These are phyloP conservation scores for Conus ventricosus DNA, from an alignment of 1,140 invertebrate genomes.

Conservation along the genomic window DNA sequence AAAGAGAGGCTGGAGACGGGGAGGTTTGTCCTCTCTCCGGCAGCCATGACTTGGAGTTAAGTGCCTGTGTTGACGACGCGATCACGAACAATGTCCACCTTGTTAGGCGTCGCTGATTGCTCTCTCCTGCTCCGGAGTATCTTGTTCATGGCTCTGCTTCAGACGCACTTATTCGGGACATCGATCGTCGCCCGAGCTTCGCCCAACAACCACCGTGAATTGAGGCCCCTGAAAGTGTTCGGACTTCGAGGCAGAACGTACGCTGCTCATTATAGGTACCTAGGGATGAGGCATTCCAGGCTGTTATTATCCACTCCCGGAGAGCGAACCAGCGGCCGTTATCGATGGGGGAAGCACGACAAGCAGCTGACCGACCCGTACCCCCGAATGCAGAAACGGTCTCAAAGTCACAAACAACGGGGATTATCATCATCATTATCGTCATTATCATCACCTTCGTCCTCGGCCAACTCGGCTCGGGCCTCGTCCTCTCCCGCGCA, in stretches of 20 bases:
- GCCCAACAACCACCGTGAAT: neutral
- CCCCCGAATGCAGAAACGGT: neutral
- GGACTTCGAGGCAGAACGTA: neutral
- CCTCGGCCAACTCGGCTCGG: neutral
- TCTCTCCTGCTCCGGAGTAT: neutral
- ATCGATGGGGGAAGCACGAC: neutral
- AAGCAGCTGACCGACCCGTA: neutral
- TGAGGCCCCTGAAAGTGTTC: neutral
- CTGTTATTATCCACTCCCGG: neutral
- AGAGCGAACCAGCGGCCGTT: neutral
- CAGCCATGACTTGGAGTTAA: neutral
- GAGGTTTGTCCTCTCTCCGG: neutral
- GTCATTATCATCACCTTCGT: neutral
- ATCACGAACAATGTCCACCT: neutral
- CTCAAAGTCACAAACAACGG: neutral
- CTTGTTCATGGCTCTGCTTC: neutral
- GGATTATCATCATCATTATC: neutral
- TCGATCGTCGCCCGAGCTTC: neutral
- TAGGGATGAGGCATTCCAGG: neutral
- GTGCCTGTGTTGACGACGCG: neutral
- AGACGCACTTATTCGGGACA: neutral
- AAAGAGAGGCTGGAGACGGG: neutral
- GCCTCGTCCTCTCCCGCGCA: neutral
- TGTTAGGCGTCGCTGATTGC: neutral
- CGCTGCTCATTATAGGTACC: neutral